Evolutionary conservation across 2,113 vertebrate species (phyloP), one percentile per base, ranked within the genome.

Genomic region (Balaenoptera acutorostrata): DNA sequence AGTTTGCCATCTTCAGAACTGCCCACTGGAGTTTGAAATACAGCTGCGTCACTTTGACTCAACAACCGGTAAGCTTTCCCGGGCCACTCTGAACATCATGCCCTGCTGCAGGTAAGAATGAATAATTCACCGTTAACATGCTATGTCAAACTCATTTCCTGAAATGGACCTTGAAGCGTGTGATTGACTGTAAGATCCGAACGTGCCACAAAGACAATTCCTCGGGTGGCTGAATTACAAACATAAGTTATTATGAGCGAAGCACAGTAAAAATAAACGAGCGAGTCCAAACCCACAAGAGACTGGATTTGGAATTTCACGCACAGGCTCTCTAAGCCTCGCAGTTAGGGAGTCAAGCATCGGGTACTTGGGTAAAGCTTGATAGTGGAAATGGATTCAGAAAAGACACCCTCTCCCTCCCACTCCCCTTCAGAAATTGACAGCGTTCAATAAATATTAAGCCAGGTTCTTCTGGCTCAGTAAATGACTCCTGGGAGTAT

Each of bases 21-120:
- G 94, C 95, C 97, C 97, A 90, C 89, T 93, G 90, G 83, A 98
- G 88, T 36, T 94, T 97, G 94, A 95, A 98, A 84, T 61, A 11
- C 63, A 97, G 96, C 96, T 93, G 84, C 27, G 1, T 81, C 88
- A 90, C 88, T 97, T 72, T 39, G 94, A 97, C 71, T 77, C 83
- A 81, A 94, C 78, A 96, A 93, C 66, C 44, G 84, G 84, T 0
- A 57, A 88, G 59, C 63, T 90, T 69, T 95, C 64, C 90, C 81
- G 44, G 77, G 52, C 33, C 80, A 81, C 97, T 72, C 29, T 81
- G 31, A 29, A 69, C 55, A 75, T 1, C 0, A 8, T 18, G 72
- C 3, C 3, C 27, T 49, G 41, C 63, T 97, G 92, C 90, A 98
- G 90, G 93, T 97, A 96, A 96, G 82, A 98, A 97, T 93, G 95